Evolutionary conservation across 2,113 vertebrate genomes (phyloP).

Genomic region (Rhagologus leucostigma): DNA sequence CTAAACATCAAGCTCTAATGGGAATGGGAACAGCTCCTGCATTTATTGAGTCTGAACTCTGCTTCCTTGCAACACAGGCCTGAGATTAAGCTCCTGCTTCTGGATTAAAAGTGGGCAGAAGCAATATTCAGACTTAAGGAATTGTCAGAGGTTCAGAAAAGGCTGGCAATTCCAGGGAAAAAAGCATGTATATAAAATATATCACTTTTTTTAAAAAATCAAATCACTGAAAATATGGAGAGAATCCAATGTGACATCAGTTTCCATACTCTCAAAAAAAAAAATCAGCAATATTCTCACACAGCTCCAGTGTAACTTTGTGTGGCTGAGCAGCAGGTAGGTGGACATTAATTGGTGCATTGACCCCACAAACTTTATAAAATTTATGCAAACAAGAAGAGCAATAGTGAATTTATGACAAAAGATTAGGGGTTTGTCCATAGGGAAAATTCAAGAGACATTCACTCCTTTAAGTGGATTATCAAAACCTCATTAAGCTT

Average conservation of each 20-base stretch:
- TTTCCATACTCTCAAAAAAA: neutral
- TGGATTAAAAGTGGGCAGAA: neutral
- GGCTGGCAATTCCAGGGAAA: fast-evolving
- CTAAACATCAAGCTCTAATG: neutral
- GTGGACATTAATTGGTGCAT: neutral
- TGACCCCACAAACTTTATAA: neutral
- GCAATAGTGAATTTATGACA: neutral
- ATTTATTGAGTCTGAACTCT: neutral
- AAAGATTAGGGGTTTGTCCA: neutral
- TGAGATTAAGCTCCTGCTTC: neutral
- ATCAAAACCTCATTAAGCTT: constrained; percentile 23
- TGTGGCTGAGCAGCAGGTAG: neutral
- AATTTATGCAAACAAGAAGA: neutral
- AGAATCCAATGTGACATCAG: neutral
- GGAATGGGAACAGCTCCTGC: neutral
- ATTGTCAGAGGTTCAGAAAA: neutral
- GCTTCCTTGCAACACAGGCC: fast-evolving
- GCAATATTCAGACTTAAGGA: neutral
- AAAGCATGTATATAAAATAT: neutral
- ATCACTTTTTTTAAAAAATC: neutral
- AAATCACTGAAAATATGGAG: neutral
- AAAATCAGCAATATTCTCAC: neutral
- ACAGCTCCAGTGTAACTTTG: neutral
- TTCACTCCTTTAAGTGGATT: constrained; percentile 25
- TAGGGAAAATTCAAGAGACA: neutral